phyloP scores from a whole-genome alignment of 2,797 vertebrate genomes.

The Decapterus maruadsi region DNA sequence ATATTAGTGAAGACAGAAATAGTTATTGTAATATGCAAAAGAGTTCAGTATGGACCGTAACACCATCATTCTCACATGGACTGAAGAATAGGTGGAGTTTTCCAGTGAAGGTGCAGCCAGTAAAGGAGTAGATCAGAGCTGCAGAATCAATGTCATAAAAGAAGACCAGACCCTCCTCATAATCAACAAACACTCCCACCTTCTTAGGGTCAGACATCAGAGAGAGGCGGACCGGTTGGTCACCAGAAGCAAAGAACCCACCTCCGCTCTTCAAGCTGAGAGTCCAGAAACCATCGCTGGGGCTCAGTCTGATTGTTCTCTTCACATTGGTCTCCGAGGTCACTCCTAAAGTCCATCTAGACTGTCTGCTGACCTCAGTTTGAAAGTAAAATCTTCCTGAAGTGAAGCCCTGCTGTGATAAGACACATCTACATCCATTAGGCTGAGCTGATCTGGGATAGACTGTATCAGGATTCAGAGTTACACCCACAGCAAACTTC shows the following conservation, averaged over 20 bases:
- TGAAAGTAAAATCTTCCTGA: too few relatives aligned
- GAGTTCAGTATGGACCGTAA: too few relatives aligned
- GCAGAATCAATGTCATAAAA: slow-evolving; percentile 23
- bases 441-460: slow-evolving; percentile 1
- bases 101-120: slow-evolving; percentile 19
- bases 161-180: slow-evolving; percentile 33
- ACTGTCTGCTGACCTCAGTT: too few relatives aligned
- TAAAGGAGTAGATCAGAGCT: slow-evolving; percentile 31
- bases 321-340: too few relatives aligned
- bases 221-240: not conserved
- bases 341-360: too few relatives aligned
- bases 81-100: slow-evolving; percentile 13
- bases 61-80: not conserved
- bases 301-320: too few relatives aligned
- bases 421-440: not conserved
- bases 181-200: slow-evolving; percentile 48
- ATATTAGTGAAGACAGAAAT: too few relatives aligned
- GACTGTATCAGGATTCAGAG: slow-evolving; percentile 11
- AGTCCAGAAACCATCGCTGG: slow-evolving; percentile 34
- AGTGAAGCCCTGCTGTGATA: too few relatives aligned
- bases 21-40: too few relatives aligned
- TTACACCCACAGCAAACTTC: too few relatives aligned
- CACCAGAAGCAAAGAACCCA: slow-evolving; percentile 1
- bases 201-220: not conserved
- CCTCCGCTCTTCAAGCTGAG: slow-evolving; percentile 15